Evolutionary conservation across 2,113 vertebrate species (phyloP).

Genomic region (Diadophis punctatus): DNA sequence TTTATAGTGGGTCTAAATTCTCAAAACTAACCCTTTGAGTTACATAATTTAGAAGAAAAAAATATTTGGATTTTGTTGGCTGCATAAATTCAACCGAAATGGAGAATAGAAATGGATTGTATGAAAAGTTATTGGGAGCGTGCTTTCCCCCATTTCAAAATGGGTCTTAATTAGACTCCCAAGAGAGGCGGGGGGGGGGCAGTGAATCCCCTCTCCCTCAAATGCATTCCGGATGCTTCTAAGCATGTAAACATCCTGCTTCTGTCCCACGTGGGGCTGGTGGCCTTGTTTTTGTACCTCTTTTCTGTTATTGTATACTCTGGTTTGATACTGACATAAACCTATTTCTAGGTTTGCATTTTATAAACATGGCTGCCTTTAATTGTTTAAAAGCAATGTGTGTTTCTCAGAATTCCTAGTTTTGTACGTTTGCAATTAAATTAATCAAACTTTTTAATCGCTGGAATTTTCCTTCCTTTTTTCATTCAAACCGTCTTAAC

Average conservation of each 20-base stretch:
- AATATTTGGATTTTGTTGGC: neutral
- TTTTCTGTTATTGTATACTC: neutral
- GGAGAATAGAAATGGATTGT: neutral
- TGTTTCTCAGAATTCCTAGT: neutral
- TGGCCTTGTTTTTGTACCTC: neutral
- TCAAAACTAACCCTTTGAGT: neutral
- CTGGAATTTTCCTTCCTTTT: neutral
- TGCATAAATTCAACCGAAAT: neutral
- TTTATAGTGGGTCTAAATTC: neutral
- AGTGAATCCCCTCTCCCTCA: neutral
- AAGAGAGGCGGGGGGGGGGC: too few species aligned
- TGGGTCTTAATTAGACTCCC: neutral
- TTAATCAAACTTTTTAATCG: neutral
- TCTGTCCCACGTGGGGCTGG: neutral
- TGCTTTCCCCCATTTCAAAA: neutral
- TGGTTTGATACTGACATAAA: neutral
- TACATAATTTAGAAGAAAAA: neutral
- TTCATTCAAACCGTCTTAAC: neutral
- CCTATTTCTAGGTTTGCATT: neutral
- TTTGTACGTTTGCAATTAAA: conserved; percentile 16
- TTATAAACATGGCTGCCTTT: neutral
- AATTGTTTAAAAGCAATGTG: neutral
- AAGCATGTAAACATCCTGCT: neutral
- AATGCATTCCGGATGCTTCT: neutral
- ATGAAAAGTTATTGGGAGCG: neutral